These are phyloP conservation scores for Margarornis squamiger DNA, from an alignment of 2,797 vertebrate species.

Conservation along the genomic window DNA sequence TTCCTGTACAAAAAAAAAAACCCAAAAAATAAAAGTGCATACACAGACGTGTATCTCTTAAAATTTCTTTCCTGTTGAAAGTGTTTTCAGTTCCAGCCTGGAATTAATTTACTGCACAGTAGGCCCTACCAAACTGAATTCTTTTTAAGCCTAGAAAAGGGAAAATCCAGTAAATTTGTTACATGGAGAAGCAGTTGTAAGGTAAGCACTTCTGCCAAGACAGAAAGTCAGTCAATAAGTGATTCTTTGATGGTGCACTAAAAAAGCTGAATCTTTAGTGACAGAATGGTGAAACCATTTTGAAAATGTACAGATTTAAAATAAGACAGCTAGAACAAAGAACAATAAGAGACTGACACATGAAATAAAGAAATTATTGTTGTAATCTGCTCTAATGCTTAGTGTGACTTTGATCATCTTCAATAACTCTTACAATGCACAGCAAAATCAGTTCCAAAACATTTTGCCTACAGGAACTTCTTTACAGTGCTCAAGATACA, in stretches of 20 bases:
- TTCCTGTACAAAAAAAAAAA: background rate
- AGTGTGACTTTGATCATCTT: background rate
- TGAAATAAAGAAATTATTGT: slow-evolving; percentile 24
- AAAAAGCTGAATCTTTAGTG: slow-evolving; percentile 23
- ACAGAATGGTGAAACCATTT: slow-evolving; percentile 21
- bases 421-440: background rate
- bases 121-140: background rate
- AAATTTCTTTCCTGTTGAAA: background rate
- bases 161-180: slow-evolving; percentile 51
- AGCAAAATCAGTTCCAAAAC: background rate
- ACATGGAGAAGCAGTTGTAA: slow-evolving; percentile 25
- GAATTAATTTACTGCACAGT: slow-evolving; percentile 8
- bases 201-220: slow-evolving; percentile 41
- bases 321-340: slow-evolving; percentile 13
- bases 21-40: too few species aligned
- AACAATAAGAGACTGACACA: background rate
- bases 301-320: slow-evolving; percentile 34
- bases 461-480: background rate
- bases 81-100: background rate
- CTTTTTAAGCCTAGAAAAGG: slow-evolving; percentile 27
- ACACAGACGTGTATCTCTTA: background rate
- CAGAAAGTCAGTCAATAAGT: slow-evolving; percentile 44
- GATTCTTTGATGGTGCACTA: slow-evolving; percentile 17
- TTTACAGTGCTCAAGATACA: background rate
- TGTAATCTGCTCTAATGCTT: background rate